Evolutionary conservation across 2,113 vertebrate genomes (phyloP).

Genomic region (Hystrix brachyura): DNA sequence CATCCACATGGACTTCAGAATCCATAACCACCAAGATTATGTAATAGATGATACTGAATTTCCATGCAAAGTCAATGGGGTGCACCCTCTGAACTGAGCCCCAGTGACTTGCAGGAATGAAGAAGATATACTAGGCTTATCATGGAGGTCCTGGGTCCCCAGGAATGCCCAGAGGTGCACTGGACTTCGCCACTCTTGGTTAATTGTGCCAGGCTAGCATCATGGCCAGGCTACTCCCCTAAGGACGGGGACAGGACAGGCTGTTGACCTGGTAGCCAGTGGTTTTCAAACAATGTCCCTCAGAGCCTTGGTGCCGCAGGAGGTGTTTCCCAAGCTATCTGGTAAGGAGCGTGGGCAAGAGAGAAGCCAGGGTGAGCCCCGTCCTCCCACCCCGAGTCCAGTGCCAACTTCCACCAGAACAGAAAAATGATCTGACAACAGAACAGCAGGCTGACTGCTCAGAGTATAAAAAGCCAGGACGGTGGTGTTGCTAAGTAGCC

Average conservation of each 20-base stretch:
- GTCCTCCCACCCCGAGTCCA: neutral
- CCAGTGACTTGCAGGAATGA: neutral
- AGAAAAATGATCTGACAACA: neutral
- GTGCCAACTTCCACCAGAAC: neutral
- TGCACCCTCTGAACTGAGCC: neutral
- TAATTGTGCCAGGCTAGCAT: neutral
- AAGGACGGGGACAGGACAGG: rapidly evolving
- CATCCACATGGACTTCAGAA: neutral
- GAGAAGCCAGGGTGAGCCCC: neutral
- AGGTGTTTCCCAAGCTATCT: neutral
- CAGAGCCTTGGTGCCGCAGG: neutral
- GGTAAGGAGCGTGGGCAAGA: neutral
- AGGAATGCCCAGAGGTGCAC: neutral
- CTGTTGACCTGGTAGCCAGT: too few relatives aligned
- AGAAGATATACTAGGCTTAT: neutral
- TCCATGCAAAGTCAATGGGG: neutral
- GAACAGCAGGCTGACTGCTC: neutral
- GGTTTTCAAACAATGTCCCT: neutral
- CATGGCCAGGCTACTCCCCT: neutral
- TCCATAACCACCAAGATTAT: neutral
- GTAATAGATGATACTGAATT: neutral
- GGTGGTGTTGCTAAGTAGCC: rapidly evolving
- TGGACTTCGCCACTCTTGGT: neutral
- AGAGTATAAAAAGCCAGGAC: neutral
- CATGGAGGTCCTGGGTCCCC: neutral